These are phyloP conservation scores for Pomacea canaliculata DNA, from an alignment of 2,888 invertebrate species.

Conservation along the genomic window DNA sequence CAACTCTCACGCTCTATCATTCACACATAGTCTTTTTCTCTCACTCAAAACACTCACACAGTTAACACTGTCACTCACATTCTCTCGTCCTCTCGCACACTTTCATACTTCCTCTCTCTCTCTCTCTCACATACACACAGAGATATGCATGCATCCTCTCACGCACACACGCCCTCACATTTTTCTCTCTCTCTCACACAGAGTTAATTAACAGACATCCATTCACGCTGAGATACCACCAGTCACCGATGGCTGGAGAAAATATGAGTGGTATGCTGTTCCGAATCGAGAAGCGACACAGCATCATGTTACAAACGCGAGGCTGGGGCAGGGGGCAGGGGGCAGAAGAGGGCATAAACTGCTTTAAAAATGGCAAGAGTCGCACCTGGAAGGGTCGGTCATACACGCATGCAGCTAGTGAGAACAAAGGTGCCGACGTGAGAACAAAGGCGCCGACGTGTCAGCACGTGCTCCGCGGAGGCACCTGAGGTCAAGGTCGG, in stretches of 20 bases:
- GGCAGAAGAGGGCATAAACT: too few species aligned
- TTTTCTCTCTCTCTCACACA: not conserved
- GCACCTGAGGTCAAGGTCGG: too few species aligned
- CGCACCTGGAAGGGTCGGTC: too few species aligned
- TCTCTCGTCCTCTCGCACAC: not conserved
- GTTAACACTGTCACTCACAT: too few species aligned
- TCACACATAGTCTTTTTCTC: not conserved
- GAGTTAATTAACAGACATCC: not conserved
- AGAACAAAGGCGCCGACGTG: too few species aligned
- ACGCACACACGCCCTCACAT: not conserved
- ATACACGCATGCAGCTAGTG: too few species aligned
- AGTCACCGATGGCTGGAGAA: not conserved
- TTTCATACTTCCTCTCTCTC: conserved; percentile 1
- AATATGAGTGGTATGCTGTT: not conserved
- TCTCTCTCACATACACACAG: conserved; percentile 3
- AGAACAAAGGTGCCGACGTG: too few species aligned
- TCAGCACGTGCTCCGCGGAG: too few species aligned
- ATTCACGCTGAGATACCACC: not conserved
- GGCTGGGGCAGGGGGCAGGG: too few species aligned
- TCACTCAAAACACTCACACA: not conserved
- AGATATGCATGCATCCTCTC: not conserved
- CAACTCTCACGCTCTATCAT: not conserved
- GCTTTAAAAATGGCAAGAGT: too few species aligned
- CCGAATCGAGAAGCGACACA: too few species aligned
- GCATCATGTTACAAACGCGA: too few species aligned